Percentiles rank a stretch among this genome's conserved stretches.
phyloP scores from a whole-genome alignment of 1,140 invertebrate genomes.

The Ridgeia piscesae region DNA sequence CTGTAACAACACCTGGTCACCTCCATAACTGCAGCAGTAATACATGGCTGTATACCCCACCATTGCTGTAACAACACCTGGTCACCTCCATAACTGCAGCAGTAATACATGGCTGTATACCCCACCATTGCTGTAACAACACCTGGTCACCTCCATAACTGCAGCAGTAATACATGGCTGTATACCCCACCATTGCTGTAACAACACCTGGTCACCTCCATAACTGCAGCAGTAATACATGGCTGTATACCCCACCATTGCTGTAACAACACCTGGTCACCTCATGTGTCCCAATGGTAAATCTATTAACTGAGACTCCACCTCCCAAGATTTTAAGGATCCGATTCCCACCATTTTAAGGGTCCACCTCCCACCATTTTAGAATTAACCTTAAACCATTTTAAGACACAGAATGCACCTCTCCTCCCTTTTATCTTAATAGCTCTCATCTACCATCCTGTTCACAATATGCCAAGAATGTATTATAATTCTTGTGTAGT shows the following conservation, averaged over 20 bases:
- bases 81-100: not conserved
- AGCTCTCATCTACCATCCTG: too few species aligned
- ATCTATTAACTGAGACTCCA: too few species aligned
- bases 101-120: not conserved
- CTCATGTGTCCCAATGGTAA: not conserved
- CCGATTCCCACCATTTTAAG: too few species aligned
- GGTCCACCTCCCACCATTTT: too few species aligned
- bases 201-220: not conserved
- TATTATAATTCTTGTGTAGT: too few species aligned
- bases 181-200: not conserved
- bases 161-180: not conserved
- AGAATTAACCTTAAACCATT: too few species aligned
- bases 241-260: too few species aligned
- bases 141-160: not conserved
- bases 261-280: constrained; percentile 38
- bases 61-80: not conserved
- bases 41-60: not conserved
- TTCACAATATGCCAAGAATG: too few species aligned
- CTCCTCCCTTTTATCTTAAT: too few species aligned
- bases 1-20: not conserved
- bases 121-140: not conserved
- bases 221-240: too few species aligned
- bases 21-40: not conserved
- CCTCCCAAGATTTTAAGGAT: too few species aligned
- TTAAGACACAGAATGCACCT: too few species aligned